Base-by-base conservation (phyloP, 2,888 invertebrate species). In the Margaritifera margaritifera region DNA sequence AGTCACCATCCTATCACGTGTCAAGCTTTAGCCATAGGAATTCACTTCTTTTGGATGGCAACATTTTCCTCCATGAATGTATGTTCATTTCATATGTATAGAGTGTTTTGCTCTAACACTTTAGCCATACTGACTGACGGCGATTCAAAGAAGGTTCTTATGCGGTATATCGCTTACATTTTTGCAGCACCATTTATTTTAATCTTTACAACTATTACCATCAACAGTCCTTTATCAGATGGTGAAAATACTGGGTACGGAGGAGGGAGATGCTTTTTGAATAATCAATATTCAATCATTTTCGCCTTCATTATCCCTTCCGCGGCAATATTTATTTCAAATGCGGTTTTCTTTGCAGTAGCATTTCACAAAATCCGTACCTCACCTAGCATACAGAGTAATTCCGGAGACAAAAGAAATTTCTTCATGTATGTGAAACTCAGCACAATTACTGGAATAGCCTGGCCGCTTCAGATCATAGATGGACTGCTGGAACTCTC, bases 381-480 rank as follows among this genome's bases (percentile, higher is more conserved):
- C 11, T 66, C 62, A 20, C 72, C 71, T 15, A 58, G 55, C 5
- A 52, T 71, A n/a, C 68, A 53, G 31, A 70, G 54, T 42, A 42
- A 42, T 59, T 67, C 69, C 15, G 64, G 57, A 8, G 78, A 79
- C 15, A 71, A 78, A 25, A 54, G 68, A 15, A 73, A 80, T 27
- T 71, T 82, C 11, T 69, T 70, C 8, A 64, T 82, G 6, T 85
- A 82, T 62, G 50, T 80, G 4, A 80, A 80, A 56, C 70, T 85
- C 52, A 82, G 80, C 56, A 70, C 78, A 6, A 65, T 85, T 22
- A 79, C 83, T 6, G 84, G 85, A 2, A 31, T 82, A 24, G 74
- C 80, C 27, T 85, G 85, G 85, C 59, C 80, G 19, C 68, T 84
- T 6, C 80, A 80, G 19, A 70, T 85, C 20, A 64, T 84, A 6